These are phyloP conservation scores for Leptoclinus maculatus DNA, from an alignment of 2,797 vertebrate species.

Conservation along the genomic window DNA sequence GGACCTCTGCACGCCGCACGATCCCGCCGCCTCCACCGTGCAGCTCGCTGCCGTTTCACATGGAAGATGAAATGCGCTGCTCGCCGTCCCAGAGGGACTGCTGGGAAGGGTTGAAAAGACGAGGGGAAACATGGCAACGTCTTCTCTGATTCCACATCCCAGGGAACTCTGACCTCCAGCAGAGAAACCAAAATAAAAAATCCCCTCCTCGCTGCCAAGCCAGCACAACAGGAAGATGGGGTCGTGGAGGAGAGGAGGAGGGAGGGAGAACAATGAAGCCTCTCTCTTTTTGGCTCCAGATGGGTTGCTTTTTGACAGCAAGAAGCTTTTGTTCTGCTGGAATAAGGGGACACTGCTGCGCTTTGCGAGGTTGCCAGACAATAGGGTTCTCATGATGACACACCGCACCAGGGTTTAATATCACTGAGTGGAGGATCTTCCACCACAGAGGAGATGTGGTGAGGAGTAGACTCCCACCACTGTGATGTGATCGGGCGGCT, in stretches of 20 bases:
- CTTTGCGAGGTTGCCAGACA: constrained; percentile 65
- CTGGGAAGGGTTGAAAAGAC: constrained; percentile 61
- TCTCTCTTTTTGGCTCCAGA: constrained; percentile 69
- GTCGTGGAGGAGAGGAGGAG: constrained; percentile 61
- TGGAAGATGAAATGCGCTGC: constrained; percentile 71
- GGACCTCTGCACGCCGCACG: constrained; percentile 32
- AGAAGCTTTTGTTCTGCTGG: constrained; percentile 63
- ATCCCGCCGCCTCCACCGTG: constrained; percentile 22
- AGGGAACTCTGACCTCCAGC: constrained; percentile 77
- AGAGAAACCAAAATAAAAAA: constrained; percentile 79
- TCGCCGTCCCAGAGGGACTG: constrained; percentile 53
- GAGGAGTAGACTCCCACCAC: constrained; percentile 13
- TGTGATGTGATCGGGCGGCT: constrained; percentile 1
- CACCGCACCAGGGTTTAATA: constrained; percentile 34
- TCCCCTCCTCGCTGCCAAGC: constrained; percentile 67
- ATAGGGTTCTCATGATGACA: constrained; percentile 52
- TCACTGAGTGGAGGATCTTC: constrained; percentile 27
- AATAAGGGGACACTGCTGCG: constrained; percentile 50
- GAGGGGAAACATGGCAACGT: constrained; percentile 69
- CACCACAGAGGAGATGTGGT: constrained; percentile 50
- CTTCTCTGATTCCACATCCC: constrained; percentile 77
- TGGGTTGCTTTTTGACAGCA: constrained; percentile 64
- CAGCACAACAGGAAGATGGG: constrained; percentile 75
- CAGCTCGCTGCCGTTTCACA: constrained; percentile 67
- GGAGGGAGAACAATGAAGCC: constrained; percentile 69